Base-by-base conservation (phyloP, 2,888 invertebrate species). In the Kuschelorhynchus macadamiae region DNA sequence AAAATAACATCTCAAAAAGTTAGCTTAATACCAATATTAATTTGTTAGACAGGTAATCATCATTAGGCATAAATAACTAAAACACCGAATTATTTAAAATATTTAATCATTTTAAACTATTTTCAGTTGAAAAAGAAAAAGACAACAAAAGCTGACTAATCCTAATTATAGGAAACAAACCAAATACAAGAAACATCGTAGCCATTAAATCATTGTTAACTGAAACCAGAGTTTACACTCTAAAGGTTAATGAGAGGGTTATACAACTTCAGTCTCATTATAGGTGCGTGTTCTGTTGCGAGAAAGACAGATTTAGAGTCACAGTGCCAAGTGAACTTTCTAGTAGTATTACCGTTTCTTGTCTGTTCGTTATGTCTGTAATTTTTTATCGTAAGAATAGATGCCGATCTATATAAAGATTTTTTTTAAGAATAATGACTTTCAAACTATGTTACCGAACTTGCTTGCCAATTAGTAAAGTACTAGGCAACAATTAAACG, bases 281-380 rank as follows among this genome's bases (percentile, higher is more conserved):
- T 79, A 76, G 78, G 74, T 75, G 76, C 77, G 71, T 78, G 78
- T 78, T 76, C 75, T 70, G 74, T 65, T 71, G 73, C 71, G 72
- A 64, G 71, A 75, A 69, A 72, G 80, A 79, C 79, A 79, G 79
- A 81, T 81, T 81, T 80, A 79, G 76, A 78, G 79, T 53, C 69
- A 12, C 18, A 39, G 41, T 46, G 64, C 30, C 64, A 64, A 69
- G 64, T 69, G 69, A 69, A 69, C 64, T 69, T 69, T 69, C 69
- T 69, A 65, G 69, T 69, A 61, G 50, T 69, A 50, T 66, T 63
- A 64, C 62, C 53, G 55, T 39, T 55, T 55, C 52, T 18, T 63
- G 63, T 55, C 55, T 44, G 46, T 39, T 46, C 55, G 4, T 55
- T 47, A 63, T 55, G 63, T 53, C 25, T 55, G 56, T 57, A 57